Base-by-base conservation (phyloP, 1,140 invertebrate genomes). In the Tetramorium parvispinum region DNA sequence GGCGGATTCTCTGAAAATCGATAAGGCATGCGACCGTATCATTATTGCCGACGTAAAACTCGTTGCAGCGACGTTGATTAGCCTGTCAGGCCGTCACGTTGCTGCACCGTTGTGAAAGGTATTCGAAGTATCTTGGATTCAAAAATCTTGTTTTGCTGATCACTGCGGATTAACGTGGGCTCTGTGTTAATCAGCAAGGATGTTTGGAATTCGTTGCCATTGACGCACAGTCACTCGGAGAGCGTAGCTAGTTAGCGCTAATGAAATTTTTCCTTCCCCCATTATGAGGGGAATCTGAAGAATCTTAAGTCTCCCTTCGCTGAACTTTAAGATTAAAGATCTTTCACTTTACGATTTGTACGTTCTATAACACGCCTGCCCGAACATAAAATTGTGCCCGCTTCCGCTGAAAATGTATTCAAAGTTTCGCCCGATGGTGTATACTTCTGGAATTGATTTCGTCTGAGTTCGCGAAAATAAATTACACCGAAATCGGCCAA, bases 391-490 rank as follows among this genome's bases (percentile, higher is more conserved):
- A 83, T 82, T 83, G 43, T 61, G 37, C 43, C 32, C 37, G 40
- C 49, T 46, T 59, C 6, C 2, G 43, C 43, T 16, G 40, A 83
- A 83, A 73, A 59, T 59, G 40, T 83, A 83, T 75, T 75, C 53
- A 49, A 70, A 59, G 53, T 83, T 75, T 55, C 18, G 79, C 68
- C n/a, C 53, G 68, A 27, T 32, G 68, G 24, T 40, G 66, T 71
- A 57, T 55, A 55, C 21, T 83, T 83, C 51, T 73, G 40, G 37
- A 75, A 83, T 61, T 83, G 79, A 83, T 83, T 59, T 55, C 53
- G 79, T 83, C 53, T 11, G 79, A 83, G 79, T 75, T 83, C 40
- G 40, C 51, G 53, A 75, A 83, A 83, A 83, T 83, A 59, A 83
- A 83, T 83, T 83, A 75, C 68, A 8, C 32, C 59, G 51, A 82